Evolutionary conservation across 2,797 vertebrate genomes (phyloP), one percentile per base, ranked within the genome.

Genomic region (Gobionotothen gibberifrons): DNA sequence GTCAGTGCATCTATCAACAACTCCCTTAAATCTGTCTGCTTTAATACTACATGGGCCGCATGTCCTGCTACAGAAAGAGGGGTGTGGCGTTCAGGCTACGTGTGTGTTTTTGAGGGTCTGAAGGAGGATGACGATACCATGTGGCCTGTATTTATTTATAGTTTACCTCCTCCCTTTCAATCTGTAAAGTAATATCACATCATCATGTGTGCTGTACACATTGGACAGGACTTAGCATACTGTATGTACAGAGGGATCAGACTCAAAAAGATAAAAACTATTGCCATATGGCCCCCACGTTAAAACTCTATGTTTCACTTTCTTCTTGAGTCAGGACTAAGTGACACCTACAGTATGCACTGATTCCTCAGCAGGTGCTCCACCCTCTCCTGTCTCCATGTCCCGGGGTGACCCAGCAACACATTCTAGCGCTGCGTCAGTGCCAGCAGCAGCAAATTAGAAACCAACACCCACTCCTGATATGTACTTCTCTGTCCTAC

Each of bases 361-460:
- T 58, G 69, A 82, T 68, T 84, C 83, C 66, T 81, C 63, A 90
- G 85, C 82, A 87, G 87, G 72, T 87, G 76, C 79, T 70, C 53
- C 78, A 4, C 70, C 76, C 78, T 74, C 56, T 72, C 77, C 74
- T 76, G 70, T 53, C 75, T 73, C 57, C 63, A 64, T 87, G 91
- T 93, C 93, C 92, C 82, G 3, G 74, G 60, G 43, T 92, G 92
- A 95, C 91, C 92, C 78, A 52, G 66, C 61, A 73, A 65, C 85
- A 92, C 89, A 94, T 94, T 94, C 89, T 92, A 78, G 69, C 79
- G 54, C 86, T 57, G 83, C 9, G 9, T 59, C 6, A 17, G 54
- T 90, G 92, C 93, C 94, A 94, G 85, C 80, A 69, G 77, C 54
- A 78, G 90, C 87, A 93, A 93, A 93, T 86, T 69, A 90, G 93